Percentiles rank a stretch among this genome's conserved stretches.
phyloP scores from a whole-genome alignment of 2,797 vertebrate genomes.

The Acanthornis magna region DNA sequence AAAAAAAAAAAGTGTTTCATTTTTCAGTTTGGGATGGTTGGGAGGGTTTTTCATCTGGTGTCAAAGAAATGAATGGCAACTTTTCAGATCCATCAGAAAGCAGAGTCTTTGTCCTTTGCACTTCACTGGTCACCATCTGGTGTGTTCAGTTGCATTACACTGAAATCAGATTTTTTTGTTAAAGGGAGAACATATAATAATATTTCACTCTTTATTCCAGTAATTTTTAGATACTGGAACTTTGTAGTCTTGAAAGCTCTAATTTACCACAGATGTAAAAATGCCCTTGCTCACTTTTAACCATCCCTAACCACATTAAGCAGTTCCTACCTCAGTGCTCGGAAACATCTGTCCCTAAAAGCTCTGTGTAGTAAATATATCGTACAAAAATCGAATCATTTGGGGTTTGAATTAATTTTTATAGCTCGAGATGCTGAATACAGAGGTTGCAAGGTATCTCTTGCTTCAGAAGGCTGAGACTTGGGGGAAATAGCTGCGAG shows the following conservation, averaged over 20 bases:
- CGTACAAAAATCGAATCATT: background rate
- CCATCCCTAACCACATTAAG: fast-evolving
- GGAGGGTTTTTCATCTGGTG: background rate
- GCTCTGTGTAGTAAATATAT: background rate
- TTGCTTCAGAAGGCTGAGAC: background rate
- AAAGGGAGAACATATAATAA: background rate
- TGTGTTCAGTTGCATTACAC: background rate
- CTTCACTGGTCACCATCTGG: background rate
- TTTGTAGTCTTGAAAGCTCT: background rate
- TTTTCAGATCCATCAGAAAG: background rate
- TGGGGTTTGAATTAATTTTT: fast-evolving
- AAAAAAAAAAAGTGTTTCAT: background rate
- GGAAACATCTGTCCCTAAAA: background rate
- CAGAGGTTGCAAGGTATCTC: background rate
- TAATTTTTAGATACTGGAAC: background rate
- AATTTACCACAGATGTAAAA: background rate
- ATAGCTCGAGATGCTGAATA: background rate
- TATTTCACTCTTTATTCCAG: background rate
- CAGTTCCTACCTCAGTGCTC: background rate
- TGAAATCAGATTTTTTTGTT: background rate
- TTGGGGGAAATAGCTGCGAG: background rate
- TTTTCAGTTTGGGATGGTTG: background rate
- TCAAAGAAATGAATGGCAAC: background rate
- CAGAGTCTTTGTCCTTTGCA: background rate
- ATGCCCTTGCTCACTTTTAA: background rate